Percentiles rank a stretch among this genome's conserved stretches.
These are phyloP conservation scores for Apis florea DNA, from an alignment of 1,140 invertebrate species.

Conservation along the genomic window DNA sequence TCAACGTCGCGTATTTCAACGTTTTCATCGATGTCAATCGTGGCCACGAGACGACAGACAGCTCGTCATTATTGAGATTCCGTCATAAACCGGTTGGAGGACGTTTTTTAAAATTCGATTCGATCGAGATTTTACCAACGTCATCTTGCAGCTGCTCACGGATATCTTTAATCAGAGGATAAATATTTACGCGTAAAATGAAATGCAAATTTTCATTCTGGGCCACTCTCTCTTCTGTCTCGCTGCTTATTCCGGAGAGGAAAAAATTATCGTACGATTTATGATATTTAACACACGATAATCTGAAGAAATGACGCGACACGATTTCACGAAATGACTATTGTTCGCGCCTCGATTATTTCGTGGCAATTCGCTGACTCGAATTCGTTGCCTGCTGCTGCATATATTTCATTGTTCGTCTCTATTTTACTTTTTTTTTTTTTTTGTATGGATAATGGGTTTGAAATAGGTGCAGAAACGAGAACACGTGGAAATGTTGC, in stretches of 20 bases:
- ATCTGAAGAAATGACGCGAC: neutral
- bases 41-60: conserved; percentile 8
- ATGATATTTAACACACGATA: conserved; percentile 30
- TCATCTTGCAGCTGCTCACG: neutral
- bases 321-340: conserved; percentile 21
- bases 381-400: neutral
- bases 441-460: neutral
- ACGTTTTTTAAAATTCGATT: conserved; percentile 45
- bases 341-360: conserved; percentile 25
- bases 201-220: conserved; percentile 55
- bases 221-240: neutral
- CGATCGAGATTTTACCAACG: conserved; percentile 11
- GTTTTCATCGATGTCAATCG: conserved; percentile 36
- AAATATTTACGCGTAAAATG: conserved; percentile 57
- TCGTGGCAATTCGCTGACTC: neutral
- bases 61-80: conserved; percentile 25
- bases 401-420: neutral
- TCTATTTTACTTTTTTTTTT: neutral
- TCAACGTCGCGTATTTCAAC: conserved; percentile 19
- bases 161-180: neutral
- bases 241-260: neutral
- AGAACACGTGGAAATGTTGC: neutral
- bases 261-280: neutral
- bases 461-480: neutral
- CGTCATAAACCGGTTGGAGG: conserved; percentile 1